Base-by-base conservation (phyloP, 2,888 invertebrate genomes). In the Netelia inedita region DNA sequence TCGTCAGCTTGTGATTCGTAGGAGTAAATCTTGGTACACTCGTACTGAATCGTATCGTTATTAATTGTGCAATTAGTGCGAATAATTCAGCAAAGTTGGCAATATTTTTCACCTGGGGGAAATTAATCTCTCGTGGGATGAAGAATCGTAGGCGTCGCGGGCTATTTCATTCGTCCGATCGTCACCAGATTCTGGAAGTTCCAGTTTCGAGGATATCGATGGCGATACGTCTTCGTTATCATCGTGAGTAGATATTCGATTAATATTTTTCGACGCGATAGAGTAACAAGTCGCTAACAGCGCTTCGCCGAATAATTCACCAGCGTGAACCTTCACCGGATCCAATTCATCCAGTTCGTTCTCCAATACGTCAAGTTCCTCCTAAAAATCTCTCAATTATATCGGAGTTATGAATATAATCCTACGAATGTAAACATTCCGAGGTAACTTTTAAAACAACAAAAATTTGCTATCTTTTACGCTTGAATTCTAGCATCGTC, bases 311-410 rank as follows among this genome's bases (percentile, higher is more conserved):
- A 89, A 90, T 41, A 92, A 87, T 83, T 93, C 93, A 9, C 89
- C 92, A 2, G 87, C 75, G 57, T 89, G 88, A 74, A 89, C 88
- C 85, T 90, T 89, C 0, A 92, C 88, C 19, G 92, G 92, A 86
- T 93, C 93, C 71, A 91, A 88, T 79, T 92, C 91, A 41, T 93
- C 93, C 53, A 93, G 79, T 81, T 93, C 92, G 72, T 90, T 90
- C 84, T 93, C 93, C 65, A 93, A 82, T 21, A 91, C 85, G 75
- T 93, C 92, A 16, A 90, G 87, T 61, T 92, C 91, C 79, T 92
- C 93, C 92, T 92, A 57, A 14, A 86, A 75, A 57, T 16, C 19
- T 14, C 11, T 6, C 57, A 23, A 46, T 41, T n/a, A 63, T 14
- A 19, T 23, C 21, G 0, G 50, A 23, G 21, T 46, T 21, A 21